Evolutionary conservation across 2,888 invertebrate species (phyloP).

Genomic region (Drosophila glabriapex): DNA sequence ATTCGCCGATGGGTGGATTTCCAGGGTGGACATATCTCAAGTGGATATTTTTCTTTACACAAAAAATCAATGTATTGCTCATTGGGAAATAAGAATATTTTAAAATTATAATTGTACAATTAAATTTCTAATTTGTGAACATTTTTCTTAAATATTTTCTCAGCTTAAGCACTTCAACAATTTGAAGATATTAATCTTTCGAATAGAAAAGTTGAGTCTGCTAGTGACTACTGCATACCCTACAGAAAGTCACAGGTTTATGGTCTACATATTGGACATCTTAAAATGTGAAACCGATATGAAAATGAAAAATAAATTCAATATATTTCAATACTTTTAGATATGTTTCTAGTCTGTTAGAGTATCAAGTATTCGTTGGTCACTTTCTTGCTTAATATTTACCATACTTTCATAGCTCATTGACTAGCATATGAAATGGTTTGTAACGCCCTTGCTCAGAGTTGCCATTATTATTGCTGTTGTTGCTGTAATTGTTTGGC

Average conservation of each 20-base stretch:
- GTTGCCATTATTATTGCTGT: constrained; percentile 7
- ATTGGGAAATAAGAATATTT: background rate
- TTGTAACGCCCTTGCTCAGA: constrained; percentile 47
- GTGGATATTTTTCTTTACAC: background rate
- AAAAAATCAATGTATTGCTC: background rate
- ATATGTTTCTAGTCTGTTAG: background rate
- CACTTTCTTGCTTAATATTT: constrained; percentile 34
- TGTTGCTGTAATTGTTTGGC: constrained; percentile 48
- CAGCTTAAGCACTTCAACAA: background rate
- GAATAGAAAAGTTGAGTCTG: background rate
- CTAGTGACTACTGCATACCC: background rate
- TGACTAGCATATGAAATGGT: constrained; percentile 68
- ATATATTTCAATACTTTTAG: background rate
- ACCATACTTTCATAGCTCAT: constrained; percentile 77
- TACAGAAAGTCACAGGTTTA: background rate
- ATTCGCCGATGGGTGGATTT: background rate
- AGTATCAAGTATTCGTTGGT: background rate
- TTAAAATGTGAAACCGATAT: background rate
- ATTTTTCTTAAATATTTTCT: background rate
- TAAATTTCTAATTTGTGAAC: background rate
- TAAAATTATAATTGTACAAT: background rate
- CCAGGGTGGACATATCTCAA: background rate
- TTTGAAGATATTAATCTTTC: background rate
- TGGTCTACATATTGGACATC: too few species aligned
- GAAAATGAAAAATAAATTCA: too few species aligned